A percentile compares a stretch with the other conserved stretches of the same genome.
Evolutionary conservation across 2,797 vertebrate species (phyloP).

Genomic region (Peromyscus eremicus): DNA sequence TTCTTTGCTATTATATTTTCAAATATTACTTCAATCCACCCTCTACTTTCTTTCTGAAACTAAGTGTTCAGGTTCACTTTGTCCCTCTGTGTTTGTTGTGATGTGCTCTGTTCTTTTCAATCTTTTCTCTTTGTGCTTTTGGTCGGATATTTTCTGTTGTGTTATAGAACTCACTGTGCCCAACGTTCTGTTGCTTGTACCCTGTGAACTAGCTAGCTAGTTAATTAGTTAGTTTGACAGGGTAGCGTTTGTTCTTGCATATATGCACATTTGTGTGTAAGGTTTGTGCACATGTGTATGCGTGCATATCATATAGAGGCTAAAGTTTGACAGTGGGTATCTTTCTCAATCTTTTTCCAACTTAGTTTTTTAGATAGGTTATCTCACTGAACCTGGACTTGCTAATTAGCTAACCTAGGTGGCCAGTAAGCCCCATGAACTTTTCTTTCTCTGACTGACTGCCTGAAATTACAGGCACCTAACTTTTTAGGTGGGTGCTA

Average conservation of each 20-base stretch:
- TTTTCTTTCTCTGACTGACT: background rate
- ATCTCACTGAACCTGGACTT: background rate
- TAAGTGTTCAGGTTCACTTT: background rate
- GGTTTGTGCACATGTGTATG: background rate
- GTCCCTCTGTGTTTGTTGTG: background rate
- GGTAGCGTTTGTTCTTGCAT: background rate
- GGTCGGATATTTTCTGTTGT: background rate
- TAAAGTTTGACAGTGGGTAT: background rate
- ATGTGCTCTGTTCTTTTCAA: background rate
- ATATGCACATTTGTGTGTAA: background rate
- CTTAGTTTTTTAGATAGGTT: background rate
- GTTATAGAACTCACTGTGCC: background rate
- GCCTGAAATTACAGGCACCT: background rate
- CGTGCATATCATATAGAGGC: background rate
- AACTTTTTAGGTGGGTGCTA: background rate
- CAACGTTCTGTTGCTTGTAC: too few relatives aligned
- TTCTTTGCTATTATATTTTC: background rate
- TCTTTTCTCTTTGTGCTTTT: background rate
- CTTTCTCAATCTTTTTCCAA: background rate
- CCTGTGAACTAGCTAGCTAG: background rate
- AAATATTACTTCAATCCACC: background rate
- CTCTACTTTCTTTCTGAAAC: background rate
- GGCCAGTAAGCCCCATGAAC: background rate
- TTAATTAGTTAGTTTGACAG: background rate
- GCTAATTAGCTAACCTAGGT: background rate